Evolutionary conservation across 2,797 vertebrate species (phyloP).

Genomic region (Pangasius mekongensis): DNA sequence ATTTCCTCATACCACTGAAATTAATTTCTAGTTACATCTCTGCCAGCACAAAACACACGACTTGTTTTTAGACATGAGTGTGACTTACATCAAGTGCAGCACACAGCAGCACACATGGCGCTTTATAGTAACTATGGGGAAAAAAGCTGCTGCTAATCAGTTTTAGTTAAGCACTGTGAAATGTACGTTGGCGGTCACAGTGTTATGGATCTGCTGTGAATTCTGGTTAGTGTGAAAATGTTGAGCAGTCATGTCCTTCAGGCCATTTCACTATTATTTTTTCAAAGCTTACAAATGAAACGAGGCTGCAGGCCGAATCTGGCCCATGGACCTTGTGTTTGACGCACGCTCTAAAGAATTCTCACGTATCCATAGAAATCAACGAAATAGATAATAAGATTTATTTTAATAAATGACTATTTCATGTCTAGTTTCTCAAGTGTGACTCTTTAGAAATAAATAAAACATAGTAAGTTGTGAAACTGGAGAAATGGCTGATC

Average conservation of each 20-base stretch:
- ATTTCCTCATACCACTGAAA: not conserved
- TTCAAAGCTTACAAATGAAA: not conserved
- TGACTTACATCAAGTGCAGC: not conserved
- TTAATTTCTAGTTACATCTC: not conserved
- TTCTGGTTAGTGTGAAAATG: not conserved
- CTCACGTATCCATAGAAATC: not conserved
- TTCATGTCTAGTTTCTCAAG: not conserved
- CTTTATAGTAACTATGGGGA: not conserved
- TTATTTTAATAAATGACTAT: not conserved
- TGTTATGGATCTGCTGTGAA: not conserved
- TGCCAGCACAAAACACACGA: not conserved
- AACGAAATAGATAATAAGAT: not conserved
- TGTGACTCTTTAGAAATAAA: slow-evolving; percentile 23
- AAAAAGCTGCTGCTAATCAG: not conserved
- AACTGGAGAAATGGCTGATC: slow-evolving; percentile 26
- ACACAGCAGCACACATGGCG: not conserved
- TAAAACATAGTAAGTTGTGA: slow-evolving; percentile 32
- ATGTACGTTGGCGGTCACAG: not conserved
- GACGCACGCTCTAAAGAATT: not conserved
- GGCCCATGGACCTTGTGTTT: not conserved
- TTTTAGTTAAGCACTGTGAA: not conserved
- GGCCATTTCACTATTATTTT: not conserved
- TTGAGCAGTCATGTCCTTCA: not conserved
- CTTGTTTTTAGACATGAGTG: not conserved
- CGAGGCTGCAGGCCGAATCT: not conserved